Percentiles rank a stretch among this genome's conserved stretches.
phyloP scores from a whole-genome alignment of 1,140 invertebrate genomes.

The Megalopta genalis region DNA sequence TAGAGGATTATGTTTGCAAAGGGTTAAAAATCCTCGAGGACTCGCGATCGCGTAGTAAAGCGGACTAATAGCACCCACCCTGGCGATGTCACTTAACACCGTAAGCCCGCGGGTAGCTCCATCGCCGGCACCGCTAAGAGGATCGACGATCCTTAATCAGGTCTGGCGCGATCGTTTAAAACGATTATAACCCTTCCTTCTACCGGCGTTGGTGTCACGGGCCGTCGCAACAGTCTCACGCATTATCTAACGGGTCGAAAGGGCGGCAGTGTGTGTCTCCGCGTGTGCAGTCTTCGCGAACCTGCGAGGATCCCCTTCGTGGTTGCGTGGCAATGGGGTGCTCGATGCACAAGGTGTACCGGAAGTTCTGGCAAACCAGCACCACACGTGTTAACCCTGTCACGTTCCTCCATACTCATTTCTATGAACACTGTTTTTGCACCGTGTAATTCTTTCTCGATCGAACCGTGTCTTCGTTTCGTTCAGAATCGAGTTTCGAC shows the following conservation, averaged over 20 bases:
- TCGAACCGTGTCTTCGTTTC: too few relatives aligned
- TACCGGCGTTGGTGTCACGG: constrained; percentile 15
- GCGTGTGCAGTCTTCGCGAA: constrained; percentile 16
- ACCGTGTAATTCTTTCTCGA: too few relatives aligned
- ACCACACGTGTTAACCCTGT: too few relatives aligned
- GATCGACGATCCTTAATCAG: constrained; percentile 46
- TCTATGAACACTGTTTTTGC: too few relatives aligned
- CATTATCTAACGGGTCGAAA: constrained; percentile 7
- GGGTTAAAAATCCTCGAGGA: neutral
- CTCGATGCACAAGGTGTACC: neutral
- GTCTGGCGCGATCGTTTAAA: constrained; percentile 42
- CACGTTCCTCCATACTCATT: too few relatives aligned
- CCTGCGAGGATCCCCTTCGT: constrained; percentile 39
- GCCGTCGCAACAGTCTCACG: constrained; percentile 35
- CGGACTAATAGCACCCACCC: constrained; percentile 13
- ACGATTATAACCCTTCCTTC: constrained; percentile 50
- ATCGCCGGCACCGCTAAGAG: constrained; percentile 40
- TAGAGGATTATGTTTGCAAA: too few relatives aligned
- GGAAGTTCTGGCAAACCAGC: too few relatives aligned
- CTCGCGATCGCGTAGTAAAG: constrained; percentile 9
- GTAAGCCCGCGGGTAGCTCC: constrained; percentile 40
- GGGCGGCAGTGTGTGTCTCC: constrained; percentile 29
- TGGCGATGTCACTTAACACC: constrained; percentile 10
- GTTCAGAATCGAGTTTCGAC: too few relatives aligned
- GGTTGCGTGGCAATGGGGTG: constrained; percentile 53